Evolutionary conservation across 2,888 invertebrate genomes (phyloP).

Genomic region (Anthoptus insignis): DNA sequence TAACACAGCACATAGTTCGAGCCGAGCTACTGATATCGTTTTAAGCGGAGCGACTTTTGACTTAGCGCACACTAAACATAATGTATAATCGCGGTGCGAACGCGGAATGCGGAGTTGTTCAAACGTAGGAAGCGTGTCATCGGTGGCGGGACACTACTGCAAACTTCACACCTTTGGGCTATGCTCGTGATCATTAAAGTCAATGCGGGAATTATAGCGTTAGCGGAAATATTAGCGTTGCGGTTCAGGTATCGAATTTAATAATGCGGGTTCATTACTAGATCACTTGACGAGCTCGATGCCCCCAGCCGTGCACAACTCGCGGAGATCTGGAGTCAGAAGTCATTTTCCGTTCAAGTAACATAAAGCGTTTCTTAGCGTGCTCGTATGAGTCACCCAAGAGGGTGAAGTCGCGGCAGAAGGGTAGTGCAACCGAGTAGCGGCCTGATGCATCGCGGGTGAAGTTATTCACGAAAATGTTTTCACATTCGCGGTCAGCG

Average conservation of each 20-base stretch:
- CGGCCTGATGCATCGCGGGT: background rate
- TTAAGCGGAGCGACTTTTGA: background rate
- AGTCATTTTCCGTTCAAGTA: slow-evolving; percentile 9
- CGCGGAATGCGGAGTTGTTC: background rate
- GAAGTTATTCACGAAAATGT: background rate
- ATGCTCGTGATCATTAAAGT: background rate
- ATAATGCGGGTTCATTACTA: background rate
- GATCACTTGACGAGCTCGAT: background rate
- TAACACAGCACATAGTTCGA: background rate
- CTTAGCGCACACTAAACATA: background rate
- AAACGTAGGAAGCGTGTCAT: background rate
- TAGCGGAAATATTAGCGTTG: too few relatives aligned
- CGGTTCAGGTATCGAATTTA: background rate
- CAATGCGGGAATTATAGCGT: too few relatives aligned
- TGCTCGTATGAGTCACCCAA: background rate
- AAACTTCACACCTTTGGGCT: background rate
- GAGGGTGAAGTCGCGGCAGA: background rate
- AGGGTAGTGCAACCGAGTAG: background rate
- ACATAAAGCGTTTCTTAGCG: slow-evolving; percentile 6
- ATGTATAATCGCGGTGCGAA: background rate
- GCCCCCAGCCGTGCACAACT: too few relatives aligned
- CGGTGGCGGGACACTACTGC: background rate
- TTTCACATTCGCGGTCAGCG: background rate
- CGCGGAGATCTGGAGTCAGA: background rate
- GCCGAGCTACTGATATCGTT: background rate